Evolutionary conservation across 2,113 vertebrate genomes (phyloP), one percentile per base, ranked within the genome.

Genomic region (Siniperca chuatsi): DNA sequence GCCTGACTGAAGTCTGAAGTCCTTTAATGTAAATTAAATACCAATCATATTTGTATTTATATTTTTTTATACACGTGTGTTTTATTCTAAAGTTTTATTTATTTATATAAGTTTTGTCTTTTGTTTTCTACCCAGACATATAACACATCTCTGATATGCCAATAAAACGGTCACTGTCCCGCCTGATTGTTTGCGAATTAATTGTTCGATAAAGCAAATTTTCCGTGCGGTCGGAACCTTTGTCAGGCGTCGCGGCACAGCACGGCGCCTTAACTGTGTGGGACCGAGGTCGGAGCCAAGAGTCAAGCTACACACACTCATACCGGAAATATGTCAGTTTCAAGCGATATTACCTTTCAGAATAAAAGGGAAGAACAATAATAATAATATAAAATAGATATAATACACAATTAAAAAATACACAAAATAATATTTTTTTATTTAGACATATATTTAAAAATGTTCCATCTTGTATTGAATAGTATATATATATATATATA

Each of bases 221-320:
- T 25, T 61, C 1, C 42, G 10, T 21, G 5, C 1, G 2, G 3
- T 8, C 7, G 79, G 89, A 90, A 87, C 72, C 0, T 4, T 78
- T 70, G 16, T 44, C 25, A 10, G 1, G 3, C 50, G 4, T 48
- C 10, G 16, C 54, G 37, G 71, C 1, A 0, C 55, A 70, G 13
- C 33, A 71, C 83, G 77, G 52, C 0, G 16, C 4, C 21, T 66
- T 88, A 5, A 25, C 40, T 1, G 18, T 29, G 64, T 21, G 6
- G 86, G 68, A 74, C 86, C 25, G 35, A 52, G 54, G 55, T 69
- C 62, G 48, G 5, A 50, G 40, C 40, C 18, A 4, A 16, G n/a
- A 10, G 68, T 37, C 6, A 10, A 6, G 25, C 15, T 48, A 16
- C 46, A 15, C 46, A 15, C 23, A 15, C n/a, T 9, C 73, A 16